phyloP scores from a whole-genome alignment of 2,888 invertebrate species.

The Lepidochrysops patricia region DNA sequence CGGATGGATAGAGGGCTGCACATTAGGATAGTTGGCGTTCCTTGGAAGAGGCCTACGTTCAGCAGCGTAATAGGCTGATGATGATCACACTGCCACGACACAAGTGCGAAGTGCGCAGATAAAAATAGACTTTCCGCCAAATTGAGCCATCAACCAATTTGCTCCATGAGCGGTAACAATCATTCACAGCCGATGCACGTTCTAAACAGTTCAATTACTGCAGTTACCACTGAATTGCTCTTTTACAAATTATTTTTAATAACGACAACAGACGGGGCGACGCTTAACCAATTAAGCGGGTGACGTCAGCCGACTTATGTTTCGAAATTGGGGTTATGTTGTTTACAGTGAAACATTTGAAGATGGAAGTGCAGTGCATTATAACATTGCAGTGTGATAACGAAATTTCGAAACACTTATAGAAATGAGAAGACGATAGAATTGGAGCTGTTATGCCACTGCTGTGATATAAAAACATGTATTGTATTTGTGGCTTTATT shows the following conservation, averaged over 20 bases:
- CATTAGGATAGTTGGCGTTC: too few species aligned
- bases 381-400: too few species aligned
- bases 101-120: conserved; percentile 15
- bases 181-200: conserved; percentile 13
- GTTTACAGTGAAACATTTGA: not conserved
- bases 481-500: too few species aligned
- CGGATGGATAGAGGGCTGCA: too few species aligned
- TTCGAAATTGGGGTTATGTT: not conserved
- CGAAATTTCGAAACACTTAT: too few species aligned
- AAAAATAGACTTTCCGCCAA: conserved; percentile 30
- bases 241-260: conserved; percentile 7
- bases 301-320: not conserved
- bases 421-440: too few species aligned
- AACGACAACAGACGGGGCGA: not conserved
- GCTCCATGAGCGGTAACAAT: conserved; percentile 25
- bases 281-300: not conserved
- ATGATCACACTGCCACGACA: conserved; percentile 15
- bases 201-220: conserved; percentile 1
- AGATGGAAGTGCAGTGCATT: too few species aligned
- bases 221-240: not conserved
- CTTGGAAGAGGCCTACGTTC: too few species aligned
- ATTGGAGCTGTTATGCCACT: too few species aligned
- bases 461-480: too few species aligned
- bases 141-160: conserved; percentile 32
- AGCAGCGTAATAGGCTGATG: too few species aligned